A percentile compares a stretch with the other conserved stretches of the same genome.
phyloP scores from a whole-genome alignment of 2,113 vertebrate genomes.

The Pangasianodon gigas region DNA sequence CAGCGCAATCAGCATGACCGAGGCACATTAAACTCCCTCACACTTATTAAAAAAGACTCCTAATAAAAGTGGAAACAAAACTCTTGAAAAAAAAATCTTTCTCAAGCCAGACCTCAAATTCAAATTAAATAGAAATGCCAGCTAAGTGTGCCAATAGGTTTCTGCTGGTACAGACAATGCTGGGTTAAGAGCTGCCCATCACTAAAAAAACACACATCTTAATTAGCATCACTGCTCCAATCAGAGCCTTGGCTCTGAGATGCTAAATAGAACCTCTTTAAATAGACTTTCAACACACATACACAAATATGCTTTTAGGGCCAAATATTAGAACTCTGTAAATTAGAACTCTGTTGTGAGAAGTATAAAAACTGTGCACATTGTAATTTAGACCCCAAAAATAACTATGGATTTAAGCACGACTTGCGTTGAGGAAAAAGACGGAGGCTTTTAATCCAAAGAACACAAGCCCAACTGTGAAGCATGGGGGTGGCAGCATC shows the following conservation, averaged over 20 bases:
- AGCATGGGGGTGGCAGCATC: background rate
- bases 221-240: background rate
- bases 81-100: background rate
- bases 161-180: background rate
- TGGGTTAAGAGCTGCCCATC: background rate
- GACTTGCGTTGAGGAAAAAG: background rate
- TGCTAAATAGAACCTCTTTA: background rate
- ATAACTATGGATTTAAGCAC: background rate
- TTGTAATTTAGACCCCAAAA: background rate
- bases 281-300: background rate
- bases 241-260: background rate
- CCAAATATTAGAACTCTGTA: background rate
- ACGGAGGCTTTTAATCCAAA: background rate
- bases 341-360: background rate
- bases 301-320: background rate
- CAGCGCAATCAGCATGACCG: constrained; percentile 22
- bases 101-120: background rate
- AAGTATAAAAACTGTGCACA: background rate
- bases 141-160: background rate
- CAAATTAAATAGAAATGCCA: background rate
- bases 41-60: background rate
- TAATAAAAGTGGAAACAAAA: background rate
- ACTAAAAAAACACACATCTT: background rate
- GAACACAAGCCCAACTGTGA: background rate
- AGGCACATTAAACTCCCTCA: background rate